Conservation (phyloP, 64 coral and sea anemone genomes). For the Montipora capricornis region DNA sequence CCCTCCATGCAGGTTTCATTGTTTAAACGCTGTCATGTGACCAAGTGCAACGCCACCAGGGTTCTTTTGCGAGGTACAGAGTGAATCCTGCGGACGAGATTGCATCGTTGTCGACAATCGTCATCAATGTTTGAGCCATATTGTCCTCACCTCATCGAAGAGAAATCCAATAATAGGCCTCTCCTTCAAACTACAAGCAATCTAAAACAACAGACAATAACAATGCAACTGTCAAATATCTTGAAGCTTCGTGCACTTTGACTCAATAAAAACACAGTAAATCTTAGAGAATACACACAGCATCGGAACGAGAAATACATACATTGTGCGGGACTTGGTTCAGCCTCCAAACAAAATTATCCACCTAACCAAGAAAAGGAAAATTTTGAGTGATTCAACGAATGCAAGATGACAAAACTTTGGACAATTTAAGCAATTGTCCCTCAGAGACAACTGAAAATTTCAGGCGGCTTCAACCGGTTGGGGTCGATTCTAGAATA, state of each 20-base stretch:
- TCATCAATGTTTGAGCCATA: not conserved
- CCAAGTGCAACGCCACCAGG: too few relatives aligned
- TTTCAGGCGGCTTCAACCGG: too few relatives aligned
- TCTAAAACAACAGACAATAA: conserved; percentile 38
- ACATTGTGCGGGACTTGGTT: conserved; percentile 61
- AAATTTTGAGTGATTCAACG: not conserved
- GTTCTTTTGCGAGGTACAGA: too few relatives aligned
- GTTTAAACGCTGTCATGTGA: too few relatives aligned
- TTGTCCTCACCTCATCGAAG: conserved; percentile 80
- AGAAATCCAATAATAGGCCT: conserved; percentile 79
- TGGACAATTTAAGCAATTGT: not conserved
- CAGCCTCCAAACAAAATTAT: conserved; percentile 45
- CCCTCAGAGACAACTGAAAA: too few relatives aligned
- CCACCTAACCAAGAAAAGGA: conserved; percentile 7
- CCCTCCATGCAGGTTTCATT: too few relatives aligned
- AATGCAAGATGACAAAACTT: too few relatives aligned
- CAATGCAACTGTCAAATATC: not conserved
- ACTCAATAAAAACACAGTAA: too few relatives aligned
- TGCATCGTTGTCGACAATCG: too few relatives aligned
- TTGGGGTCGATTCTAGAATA: too few relatives aligned
- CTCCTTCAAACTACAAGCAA: conserved; percentile 71
- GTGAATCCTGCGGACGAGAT: too few relatives aligned
- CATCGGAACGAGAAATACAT: not conserved
- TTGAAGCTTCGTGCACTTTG: too few relatives aligned
- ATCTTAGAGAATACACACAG: not conserved